A percentile compares a stretch with the other conserved stretches of the same genome.
Conservation (phyloP, 2,888 invertebrate genomes). For the Brachycybe producta region DNA sequence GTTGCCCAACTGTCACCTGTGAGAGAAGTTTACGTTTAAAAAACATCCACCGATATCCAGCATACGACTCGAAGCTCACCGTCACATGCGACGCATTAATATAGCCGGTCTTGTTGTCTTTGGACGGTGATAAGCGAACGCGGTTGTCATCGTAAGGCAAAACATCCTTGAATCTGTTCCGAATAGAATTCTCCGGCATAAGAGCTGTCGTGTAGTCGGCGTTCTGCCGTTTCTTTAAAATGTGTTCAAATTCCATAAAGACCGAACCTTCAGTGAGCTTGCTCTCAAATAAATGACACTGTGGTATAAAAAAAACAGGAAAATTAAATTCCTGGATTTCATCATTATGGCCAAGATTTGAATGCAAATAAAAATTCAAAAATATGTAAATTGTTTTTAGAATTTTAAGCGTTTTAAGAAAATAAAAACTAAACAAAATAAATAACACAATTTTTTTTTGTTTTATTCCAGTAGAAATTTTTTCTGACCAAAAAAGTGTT, state of each 20-base stretch:
- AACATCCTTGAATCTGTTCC: conserved; percentile 52
- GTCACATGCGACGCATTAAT: conserved; percentile 86
- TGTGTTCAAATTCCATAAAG: conserved; percentile 67
- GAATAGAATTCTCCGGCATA: conserved; percentile 48
- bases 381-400: no score
- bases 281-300: conserved; percentile 41
- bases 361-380: no score
- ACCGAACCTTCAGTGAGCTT: conserved; percentile 54
- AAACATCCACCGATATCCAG: background rate
- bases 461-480: no score
- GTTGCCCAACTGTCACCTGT: conserved; percentile 67
- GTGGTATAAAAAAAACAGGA: conserved; percentile 22
- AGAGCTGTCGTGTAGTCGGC: conserved; percentile 59
- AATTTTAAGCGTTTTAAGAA: no score
- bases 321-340: no score
- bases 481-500: no score
- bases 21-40: conserved; percentile 16
- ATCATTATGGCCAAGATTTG: no score
- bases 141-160: conserved; percentile 85
- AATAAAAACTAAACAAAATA: no score
- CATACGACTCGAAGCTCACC: conserved; percentile 37
- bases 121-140: conserved; percentile 64
- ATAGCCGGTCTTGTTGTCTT: conserved; percentile 73
- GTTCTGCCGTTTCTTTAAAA: conserved; percentile 55
- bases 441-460: no score